Conservation (phyloP, 1,140 invertebrate species). For the Contarinia nasturtii region DNA sequence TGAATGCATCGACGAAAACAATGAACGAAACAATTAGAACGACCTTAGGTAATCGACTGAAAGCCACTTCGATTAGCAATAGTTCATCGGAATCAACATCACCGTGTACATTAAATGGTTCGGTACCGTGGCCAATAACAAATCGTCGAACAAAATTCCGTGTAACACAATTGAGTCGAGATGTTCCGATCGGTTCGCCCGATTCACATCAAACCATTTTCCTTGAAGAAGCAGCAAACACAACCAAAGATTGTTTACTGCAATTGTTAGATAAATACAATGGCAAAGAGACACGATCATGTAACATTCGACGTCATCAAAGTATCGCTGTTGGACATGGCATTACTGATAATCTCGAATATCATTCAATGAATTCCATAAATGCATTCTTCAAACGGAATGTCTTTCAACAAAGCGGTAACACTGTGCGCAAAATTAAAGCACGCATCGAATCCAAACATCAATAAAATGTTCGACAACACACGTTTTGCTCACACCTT, state of each 20-base stretch:
- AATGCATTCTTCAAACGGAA: constrained; percentile 44
- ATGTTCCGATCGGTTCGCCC: constrained; percentile 38
- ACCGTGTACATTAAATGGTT: constrained; percentile 18
- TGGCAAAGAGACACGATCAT: constrained; percentile 23
- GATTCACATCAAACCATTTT: constrained; percentile 33
- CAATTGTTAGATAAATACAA: constrained; percentile 55
- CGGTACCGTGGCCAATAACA: constrained; percentile 30
- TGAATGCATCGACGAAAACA: constrained; percentile 8
- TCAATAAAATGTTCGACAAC: too few relatives aligned
- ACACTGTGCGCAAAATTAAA: constrained; percentile 17
- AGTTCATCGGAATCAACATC: constrained; percentile 21
- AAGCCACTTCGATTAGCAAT: constrained; percentile 6
- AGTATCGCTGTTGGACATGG: constrained; percentile 23
- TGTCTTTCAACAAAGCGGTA: constrained; percentile 31
- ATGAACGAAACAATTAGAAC: not conserved
- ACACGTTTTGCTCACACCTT: too few relatives aligned
- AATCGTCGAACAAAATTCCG: constrained; percentile 31
- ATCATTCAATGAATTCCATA: constrained; percentile 41
- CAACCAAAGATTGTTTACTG: constrained; percentile 49
- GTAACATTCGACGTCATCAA: constrained; percentile 15
- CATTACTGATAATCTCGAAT: constrained; percentile 23
- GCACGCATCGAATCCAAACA: constrained; percentile 19
- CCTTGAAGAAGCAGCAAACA: constrained; percentile 34
- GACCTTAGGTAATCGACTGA: constrained; percentile 2
- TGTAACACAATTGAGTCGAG: constrained; percentile 34